Evolutionary conservation across 2,888 invertebrate species (phyloP), one percentile per base, ranked within the genome.

Genomic region (Cheilosia vernalis): DNA sequence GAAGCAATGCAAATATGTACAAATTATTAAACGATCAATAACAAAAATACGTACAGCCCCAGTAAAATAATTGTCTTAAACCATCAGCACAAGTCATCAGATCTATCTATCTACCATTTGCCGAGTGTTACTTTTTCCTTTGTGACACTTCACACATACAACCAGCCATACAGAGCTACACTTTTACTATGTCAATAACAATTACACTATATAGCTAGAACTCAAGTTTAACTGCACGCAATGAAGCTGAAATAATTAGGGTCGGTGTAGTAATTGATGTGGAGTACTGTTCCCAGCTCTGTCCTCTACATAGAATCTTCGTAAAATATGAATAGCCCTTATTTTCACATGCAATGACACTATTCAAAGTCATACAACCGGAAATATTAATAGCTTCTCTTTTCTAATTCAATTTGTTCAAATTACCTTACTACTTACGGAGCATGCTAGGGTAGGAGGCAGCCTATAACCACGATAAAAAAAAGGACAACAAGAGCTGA

Each of bases 211-310:
- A 9, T 58, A n/a, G n/a, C 56, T 27, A 47, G 42, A 37, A 17
- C 37, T 51, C 37, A 7, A 56, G 33, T 55, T 77, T 70, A 49
- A 51, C 21, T 74, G 83, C 83, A 78, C 73, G 73, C 83, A 84
- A 84, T 84, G 78, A 78, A 84, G 83, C 78, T 30, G 73, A 84
- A 73, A 73, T 84, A 84, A 78, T 84, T 78, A 67, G 73, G 83
- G 73, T 78, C 69, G 73, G 53, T 64, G 27, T 49, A 72, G 66
- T 78, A 78, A 84, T 84, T 78, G 78, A 84, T 78, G 53, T 73
- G 51, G 56, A 55, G 47, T 33, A 49, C 37, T 49, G 27, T 66
- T 55, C 21, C 33, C 30, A 44, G 33, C 21, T 55, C 24, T 56
- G 40, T 44, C 44, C 30, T 55, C 9, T 55, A 27, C 30, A 21